These are phyloP conservation scores for Zoanthus solanderi DNA, from an alignment of 92 coral and sea anemone species.

Conservation along the genomic window DNA sequence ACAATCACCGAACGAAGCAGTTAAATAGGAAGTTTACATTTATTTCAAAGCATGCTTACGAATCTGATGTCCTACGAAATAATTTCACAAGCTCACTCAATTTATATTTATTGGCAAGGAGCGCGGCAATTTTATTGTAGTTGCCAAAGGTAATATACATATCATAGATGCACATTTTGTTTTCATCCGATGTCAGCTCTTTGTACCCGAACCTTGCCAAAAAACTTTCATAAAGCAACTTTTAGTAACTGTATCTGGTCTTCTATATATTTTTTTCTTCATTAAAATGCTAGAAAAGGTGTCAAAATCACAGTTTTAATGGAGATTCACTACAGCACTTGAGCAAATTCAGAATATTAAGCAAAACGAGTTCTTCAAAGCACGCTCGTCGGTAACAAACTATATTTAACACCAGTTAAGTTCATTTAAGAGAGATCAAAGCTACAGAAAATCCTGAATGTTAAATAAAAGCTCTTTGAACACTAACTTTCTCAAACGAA, in stretches of 20 bases:
- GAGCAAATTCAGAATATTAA: constrained; percentile 22
- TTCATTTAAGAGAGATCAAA: neutral
- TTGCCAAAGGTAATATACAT: neutral
- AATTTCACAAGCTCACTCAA: neutral
- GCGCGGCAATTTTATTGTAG: constrained; percentile 20
- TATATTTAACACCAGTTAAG: neutral
- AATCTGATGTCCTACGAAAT: neutral
- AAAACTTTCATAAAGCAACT: neutral
- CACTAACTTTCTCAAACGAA: constrained; percentile 9
- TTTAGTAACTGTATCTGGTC: neutral
- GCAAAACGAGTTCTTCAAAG: constrained; percentile 33
- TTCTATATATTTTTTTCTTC: neutral
- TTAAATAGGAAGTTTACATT: neutral
- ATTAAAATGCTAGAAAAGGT: constrained; percentile 14
- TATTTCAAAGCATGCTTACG: neutral
- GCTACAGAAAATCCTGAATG: neutral
- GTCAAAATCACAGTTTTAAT: constrained; percentile 17
- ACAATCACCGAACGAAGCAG: neutral
- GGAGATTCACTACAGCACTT: constrained; percentile 24
- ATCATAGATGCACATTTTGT: too few relatives aligned
- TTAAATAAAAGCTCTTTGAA: neutral
- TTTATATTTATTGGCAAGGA: neutral
- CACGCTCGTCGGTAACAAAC: constrained; percentile 30
- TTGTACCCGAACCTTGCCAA: neutral
- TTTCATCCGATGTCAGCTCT: constrained; percentile 4